Evolutionary conservation across 2,797 vertebrate genomes (phyloP), one percentile per base, ranked within the genome.

Genomic region (Poecilia velifera): DNA sequence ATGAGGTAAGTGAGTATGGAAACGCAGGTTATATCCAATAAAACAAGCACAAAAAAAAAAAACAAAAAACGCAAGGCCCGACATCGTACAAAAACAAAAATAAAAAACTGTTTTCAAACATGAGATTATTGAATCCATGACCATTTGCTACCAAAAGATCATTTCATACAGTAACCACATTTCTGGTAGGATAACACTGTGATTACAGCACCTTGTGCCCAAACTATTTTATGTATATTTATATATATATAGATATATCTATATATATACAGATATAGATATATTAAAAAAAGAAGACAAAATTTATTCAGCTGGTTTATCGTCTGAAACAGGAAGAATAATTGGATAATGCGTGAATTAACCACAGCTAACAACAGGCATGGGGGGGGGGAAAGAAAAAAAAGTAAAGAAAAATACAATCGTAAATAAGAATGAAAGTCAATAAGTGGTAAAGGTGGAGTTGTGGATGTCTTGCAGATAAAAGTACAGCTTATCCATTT

Each of bases 141-240:
- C 94, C 89, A 92, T 94, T 84, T 78, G 85, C 95, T 92, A 94
- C 94, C 84, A 93, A 95, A 91, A 91, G 93, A 95, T 94, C 88
- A 96, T 93, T 97, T 95, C 96, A 90, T 86, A 93, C 88, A 89
- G 88, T 88, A 90, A 90, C 90, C 88, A 86, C 83, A 76, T 89
- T 78, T 86, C 82, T 82, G 87, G 76, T 64, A 85, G 94, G 92
- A 95, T 59, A 83, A 84, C 77, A 85, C 87, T 87, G 84, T 90
- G 86, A 91, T 87, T 49, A 79, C 81, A n/a, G 97, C 97, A 97
- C 96, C 97, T 95, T 98, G 97, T 97, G 97, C 97, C 96, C 96
- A 96, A 95, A 94, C 95, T 95, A 91, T 96, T 96, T 92, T 96
- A 95, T 66, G 9, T 49, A 84, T 75, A 66, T 66, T 9, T 64